Evolutionary conservation across 2,797 vertebrate species (phyloP), one percentile per base, ranked within the genome.

Genomic region (Hemibagrus guttatus): DNA sequence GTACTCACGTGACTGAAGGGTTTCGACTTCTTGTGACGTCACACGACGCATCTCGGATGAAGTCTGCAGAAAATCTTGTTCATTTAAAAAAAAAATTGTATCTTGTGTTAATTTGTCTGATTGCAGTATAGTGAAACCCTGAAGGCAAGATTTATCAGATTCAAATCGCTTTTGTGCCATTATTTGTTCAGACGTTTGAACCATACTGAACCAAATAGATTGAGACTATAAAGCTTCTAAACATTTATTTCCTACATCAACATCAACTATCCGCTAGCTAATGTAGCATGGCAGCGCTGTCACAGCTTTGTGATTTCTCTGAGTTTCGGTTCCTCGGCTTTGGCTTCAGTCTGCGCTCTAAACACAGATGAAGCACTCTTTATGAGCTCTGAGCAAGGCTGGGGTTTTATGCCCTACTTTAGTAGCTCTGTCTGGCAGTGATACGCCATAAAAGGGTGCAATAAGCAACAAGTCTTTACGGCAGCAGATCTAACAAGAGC

Each of bases 401-500:
- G 26, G 26, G n/a, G 64, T 83, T 83, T 83, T 69, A 69, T 83
- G 64, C 35, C 39, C 26, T 16, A 11, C 17, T 64, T 81, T 81
- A 81, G 26, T 64, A 17, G n/a, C 21, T 69, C 81, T 83, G 49
- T 9, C 64, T 35, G 14, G 23, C 80, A 63, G 59, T 28, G 39
- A 28, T 49, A 64, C 42, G 61, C 80, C 26, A 4, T 68, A 66
- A 83, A 83, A 83, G 19, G 8, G 63, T 56, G 46, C 64, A 69
- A 54, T 66, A 69, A 69, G 81, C 63, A 83, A 69, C 81, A 69
- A 49, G 81, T 56, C 49, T 83, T 69, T 83, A 83, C 28, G 1
- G 31, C 81, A 8, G 64, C 63, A 35, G n/a, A 19, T 83, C 64
- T 83, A 69, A 83, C 81, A 26, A 35, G 49, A 64, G 90, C 86